These are phyloP conservation scores for Enteromius radiatus DNA, from an alignment of 2,797 vertebrate genomes.

Conservation along the genomic window DNA sequence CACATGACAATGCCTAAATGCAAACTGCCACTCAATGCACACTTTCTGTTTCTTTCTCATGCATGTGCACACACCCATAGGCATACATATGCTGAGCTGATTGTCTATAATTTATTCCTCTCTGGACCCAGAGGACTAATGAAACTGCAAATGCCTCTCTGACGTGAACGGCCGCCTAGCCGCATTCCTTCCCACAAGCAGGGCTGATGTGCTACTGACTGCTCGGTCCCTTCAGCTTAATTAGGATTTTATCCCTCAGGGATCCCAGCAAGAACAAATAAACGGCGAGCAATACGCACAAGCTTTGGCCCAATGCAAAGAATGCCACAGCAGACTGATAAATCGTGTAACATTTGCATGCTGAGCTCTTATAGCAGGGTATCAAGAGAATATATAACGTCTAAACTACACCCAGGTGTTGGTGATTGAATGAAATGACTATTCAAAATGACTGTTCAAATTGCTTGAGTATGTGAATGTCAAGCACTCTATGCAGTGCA, in stretches of 20 bases:
- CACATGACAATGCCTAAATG: constrained; percentile 14
- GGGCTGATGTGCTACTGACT: constrained; percentile 53
- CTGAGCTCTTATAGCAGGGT: neutral
- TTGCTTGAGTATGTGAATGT: neutral
- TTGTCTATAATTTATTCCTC: constrained; percentile 76
- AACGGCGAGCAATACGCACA: constrained; percentile 54
- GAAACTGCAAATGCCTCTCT: constrained; percentile 72
- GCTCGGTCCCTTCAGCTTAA: constrained; percentile 76
- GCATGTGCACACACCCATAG: constrained; percentile 45
- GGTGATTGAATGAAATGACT: constrained; percentile 23
- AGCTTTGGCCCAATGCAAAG: constrained; percentile 39
- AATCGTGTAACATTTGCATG: constrained; percentile 20
- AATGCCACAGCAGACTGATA: constrained; percentile 17
- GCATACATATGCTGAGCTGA: constrained; percentile 69
- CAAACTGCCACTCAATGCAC: constrained; percentile 48
- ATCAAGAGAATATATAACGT: constrained; percentile 12
- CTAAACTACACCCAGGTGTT: neutral
- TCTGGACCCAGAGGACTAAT: constrained; percentile 75
- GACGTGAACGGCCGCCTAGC: constrained; percentile 53
- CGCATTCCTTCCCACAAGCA: constrained; percentile 68
- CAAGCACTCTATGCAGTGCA: constrained; percentile 30
- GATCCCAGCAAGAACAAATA: constrained; percentile 65
- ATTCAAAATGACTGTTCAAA: neutral
- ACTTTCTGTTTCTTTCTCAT: neutral
- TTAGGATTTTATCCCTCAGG: constrained; percentile 74